These are phyloP conservation scores for Australoheros scitulus DNA, from an alignment of 2,113 vertebrate genomes.

Conservation along the genomic window DNA sequence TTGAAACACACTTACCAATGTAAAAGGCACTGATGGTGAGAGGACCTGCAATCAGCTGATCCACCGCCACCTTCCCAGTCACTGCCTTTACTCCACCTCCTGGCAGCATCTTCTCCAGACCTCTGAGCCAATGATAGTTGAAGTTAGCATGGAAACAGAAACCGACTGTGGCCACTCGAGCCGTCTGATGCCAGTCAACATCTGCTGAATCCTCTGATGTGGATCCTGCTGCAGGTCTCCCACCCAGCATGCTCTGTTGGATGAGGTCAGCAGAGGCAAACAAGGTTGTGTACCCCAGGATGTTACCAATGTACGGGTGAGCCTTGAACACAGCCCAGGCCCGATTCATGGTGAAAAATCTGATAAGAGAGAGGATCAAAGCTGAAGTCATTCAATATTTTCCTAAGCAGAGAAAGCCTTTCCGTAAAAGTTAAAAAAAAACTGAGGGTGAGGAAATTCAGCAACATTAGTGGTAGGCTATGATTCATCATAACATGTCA, in stretches of 20 bases:
- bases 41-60: slow-evolving; percentile 82
- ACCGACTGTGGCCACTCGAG: slow-evolving; percentile 79
- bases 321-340: slow-evolving; percentile 73
- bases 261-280: slow-evolving; percentile 84
- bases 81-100: slow-evolving; percentile 70
- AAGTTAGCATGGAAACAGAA: slow-evolving; percentile 85
- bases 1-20: slow-evolving; percentile 69
- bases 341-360: slow-evolving; percentile 67
- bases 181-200: slow-evolving; percentile 78
- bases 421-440: not conserved
- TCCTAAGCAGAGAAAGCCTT: not conserved
- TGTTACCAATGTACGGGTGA: slow-evolving; percentile 80
- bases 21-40: slow-evolving; percentile 84
- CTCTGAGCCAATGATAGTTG: slow-evolving; percentile 83
- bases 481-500: not conserved
- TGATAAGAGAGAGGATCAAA: slow-evolving; percentile 7
- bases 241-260: slow-evolving; percentile 77
- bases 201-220: not conserved
- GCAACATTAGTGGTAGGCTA: not conserved
- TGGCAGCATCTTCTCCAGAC: slow-evolving; percentile 80
- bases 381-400: not conserved
- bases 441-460: not conserved
- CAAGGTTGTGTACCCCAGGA: slow-evolving; percentile 80
- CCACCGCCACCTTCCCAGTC: slow-evolving; percentile 78
- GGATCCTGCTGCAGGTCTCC: slow-evolving; percentile 4